phyloP scores from a whole-genome alignment of 2,888 invertebrate species.

The Linnaemya vulpina region DNA sequence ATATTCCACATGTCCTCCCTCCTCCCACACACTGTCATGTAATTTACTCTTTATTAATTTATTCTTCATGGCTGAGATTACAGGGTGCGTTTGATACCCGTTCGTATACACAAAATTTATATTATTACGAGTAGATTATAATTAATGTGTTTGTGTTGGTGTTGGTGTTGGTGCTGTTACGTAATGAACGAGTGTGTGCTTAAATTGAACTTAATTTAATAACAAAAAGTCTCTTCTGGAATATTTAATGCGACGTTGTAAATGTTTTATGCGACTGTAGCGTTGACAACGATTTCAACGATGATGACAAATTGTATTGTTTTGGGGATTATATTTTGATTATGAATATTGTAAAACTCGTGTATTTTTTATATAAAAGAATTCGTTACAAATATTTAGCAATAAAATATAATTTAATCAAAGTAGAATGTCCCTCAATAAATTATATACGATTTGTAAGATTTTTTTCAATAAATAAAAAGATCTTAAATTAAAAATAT shows the following conservation, averaged over 20 bases:
- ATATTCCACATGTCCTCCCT: background rate
- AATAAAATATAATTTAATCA: no score
- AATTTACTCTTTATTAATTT: background rate
- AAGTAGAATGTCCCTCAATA: no score
- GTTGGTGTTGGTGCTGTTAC: no score
- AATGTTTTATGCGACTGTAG: background rate
- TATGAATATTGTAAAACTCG: background rate
- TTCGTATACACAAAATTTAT: no score
- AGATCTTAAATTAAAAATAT: no score
- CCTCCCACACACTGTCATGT: background rate
- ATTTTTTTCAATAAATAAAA: no score
- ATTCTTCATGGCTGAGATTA: background rate
- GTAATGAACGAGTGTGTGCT: background rate
- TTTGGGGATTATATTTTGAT: background rate
- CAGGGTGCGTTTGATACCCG: background rate
- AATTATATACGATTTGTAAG: no score
- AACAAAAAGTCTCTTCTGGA: background rate
- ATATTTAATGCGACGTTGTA: background rate
- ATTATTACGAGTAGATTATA: background rate
- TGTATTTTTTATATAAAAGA: no score
- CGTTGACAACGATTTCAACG: background rate
- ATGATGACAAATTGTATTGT: background rate
- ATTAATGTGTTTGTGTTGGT: background rate
- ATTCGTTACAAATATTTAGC: no score
- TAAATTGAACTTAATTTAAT: background rate